Conservation (phyloP, 2,113 vertebrate genomes). For the Hypanus sabinus region DNA sequence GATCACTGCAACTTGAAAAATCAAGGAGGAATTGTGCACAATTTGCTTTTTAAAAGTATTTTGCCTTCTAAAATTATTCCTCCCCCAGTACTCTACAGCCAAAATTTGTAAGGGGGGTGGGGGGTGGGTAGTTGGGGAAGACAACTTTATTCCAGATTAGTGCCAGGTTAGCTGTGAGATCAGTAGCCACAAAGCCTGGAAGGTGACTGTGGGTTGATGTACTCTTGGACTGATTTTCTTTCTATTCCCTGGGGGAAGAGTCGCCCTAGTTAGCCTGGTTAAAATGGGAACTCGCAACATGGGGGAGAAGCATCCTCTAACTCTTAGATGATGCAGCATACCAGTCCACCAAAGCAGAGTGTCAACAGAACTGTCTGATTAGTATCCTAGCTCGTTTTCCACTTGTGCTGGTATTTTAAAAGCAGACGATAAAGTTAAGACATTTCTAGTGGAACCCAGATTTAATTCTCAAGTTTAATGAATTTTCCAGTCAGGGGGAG, state of each 20-base stretch:
- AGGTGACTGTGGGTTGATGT: neutral
- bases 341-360: neutral
- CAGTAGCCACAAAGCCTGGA: neutral
- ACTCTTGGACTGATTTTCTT: neutral
- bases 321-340: neutral
- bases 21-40: neutral
- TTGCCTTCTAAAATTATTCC: neutral
- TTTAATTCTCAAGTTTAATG: neutral
- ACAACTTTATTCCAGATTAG: neutral
- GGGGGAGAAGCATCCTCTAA: neutral
- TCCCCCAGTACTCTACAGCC: neutral
- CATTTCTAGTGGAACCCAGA: neutral
- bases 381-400: neutral
- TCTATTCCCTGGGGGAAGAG: neutral
- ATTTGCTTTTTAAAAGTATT: neutral
- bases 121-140: neutral
- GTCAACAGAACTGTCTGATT: neutral
- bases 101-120: too few relatives aligned
- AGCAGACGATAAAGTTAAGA: neutral
- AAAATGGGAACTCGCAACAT: neutral
- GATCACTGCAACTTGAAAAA: neutral
- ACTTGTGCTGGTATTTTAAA: neutral
- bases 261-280: neutral
- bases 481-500: neutral
- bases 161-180: neutral